Evolutionary conservation across 2,797 vertebrate genomes (phyloP).

Genomic region (Sebastolobus alascanus): DNA sequence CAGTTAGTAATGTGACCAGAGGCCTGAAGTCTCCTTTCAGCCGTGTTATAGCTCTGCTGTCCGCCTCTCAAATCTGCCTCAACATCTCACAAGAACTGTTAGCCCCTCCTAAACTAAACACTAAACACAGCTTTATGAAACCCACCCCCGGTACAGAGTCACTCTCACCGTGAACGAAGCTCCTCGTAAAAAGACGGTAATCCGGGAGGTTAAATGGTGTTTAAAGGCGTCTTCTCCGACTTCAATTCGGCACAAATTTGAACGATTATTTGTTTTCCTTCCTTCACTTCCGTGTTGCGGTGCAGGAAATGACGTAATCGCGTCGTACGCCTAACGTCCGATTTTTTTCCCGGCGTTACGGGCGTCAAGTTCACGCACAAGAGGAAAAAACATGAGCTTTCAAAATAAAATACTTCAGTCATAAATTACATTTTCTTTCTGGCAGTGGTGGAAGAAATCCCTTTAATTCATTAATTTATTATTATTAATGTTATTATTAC

Average conservation of each 20-base stretch:
- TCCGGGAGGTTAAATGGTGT: background rate
- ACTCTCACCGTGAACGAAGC: constrained; percentile 59
- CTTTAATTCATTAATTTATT: background rate
- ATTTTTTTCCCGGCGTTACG: constrained; percentile 14
- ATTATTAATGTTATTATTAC: too few relatives aligned
- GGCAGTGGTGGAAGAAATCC: background rate
- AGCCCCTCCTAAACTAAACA: too few relatives aligned
- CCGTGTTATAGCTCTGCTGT: constrained; percentile 19
- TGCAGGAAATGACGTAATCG: constrained; percentile 72
- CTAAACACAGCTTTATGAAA: accelerated
- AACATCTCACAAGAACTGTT: background rate
- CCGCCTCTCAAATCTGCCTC: constrained; percentile 1
- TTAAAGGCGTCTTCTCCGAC: constrained; percentile 27
- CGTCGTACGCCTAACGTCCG: background rate
- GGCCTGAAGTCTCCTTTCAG: constrained; percentile 35
- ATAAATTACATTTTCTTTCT: background rate
- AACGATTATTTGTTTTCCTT: constrained; percentile 76
- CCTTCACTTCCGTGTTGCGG: constrained; percentile 77
- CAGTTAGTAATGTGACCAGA: background rate
- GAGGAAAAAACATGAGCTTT: background rate
- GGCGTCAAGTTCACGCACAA: background rate
- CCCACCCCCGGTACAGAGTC: accelerated
- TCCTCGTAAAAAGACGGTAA: background rate
- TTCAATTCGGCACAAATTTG: constrained; percentile 25
- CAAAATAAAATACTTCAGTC: constrained; percentile 31